Evolutionary conservation across 2,888 invertebrate species (phyloP).

Genomic region (Petrolisthes cinctipes): DNA sequence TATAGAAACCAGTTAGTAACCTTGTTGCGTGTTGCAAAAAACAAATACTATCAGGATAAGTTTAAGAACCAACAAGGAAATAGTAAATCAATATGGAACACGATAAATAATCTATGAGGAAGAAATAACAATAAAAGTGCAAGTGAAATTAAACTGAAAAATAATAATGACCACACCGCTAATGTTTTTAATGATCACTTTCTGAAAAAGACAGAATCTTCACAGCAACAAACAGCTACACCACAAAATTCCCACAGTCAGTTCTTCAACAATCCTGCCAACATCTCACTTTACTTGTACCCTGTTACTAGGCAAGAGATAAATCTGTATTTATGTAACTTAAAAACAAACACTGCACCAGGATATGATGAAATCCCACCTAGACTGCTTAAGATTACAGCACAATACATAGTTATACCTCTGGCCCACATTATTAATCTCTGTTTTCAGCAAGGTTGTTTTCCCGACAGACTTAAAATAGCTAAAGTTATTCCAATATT

Average conservation of each 20-base stretch:
- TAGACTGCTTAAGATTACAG: no score
- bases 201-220: background rate
- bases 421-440: no score
- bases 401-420: no score
- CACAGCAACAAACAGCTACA: background rate
- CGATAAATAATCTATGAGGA: background rate
- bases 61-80: background rate
- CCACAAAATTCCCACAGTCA: background rate
- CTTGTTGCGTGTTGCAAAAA: background rate
- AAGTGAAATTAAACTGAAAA: background rate
- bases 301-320: background rate
- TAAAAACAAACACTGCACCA: no score
- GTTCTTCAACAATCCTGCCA: background rate
- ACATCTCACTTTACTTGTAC: background rate
- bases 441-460: no score
- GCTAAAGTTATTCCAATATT: no score
- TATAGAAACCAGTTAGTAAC: background rate
- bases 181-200: conserved; percentile 1
- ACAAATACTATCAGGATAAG: background rate
- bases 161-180: background rate
- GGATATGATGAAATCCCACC: no score
- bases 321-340: background rate
- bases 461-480: no score
- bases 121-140: background rate
- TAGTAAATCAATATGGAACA: no score